Percentiles rank a stretch among this genome's conserved stretches.
Conservation (phyloP, 1,140 invertebrate species). For the Meloidogyne hapla region DNA sequence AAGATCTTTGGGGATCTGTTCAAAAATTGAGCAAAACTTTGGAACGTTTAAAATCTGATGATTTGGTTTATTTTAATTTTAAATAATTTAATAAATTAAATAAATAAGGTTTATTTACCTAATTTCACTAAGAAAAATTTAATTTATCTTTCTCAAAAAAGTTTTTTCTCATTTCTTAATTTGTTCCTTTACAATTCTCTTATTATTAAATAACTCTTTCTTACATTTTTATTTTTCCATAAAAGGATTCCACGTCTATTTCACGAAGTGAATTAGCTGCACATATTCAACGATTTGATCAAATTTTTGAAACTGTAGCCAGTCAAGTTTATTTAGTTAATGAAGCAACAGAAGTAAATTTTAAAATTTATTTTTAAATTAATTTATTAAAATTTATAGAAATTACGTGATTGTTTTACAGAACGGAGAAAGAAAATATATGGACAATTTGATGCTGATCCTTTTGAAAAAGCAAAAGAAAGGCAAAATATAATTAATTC, state of each 20-base stretch:
- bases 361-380: not conserved
- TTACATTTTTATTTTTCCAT: not conserved
- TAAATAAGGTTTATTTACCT: too few relatives aligned
- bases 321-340: constrained; percentile 17
- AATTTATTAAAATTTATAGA: not conserved
- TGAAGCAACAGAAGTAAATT: constrained; percentile 14
- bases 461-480: constrained; percentile 25
- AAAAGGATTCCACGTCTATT: not conserved
- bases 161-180: too few relatives aligned
- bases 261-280: constrained; percentile 9
- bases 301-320: constrained; percentile 14
- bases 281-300: constrained; percentile 21
- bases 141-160: too few relatives aligned
- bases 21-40: constrained; percentile 1
- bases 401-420: constrained; percentile 21
- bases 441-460: constrained; percentile 13
- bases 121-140: too few relatives aligned
- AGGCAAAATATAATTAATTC: constrained; percentile 14
- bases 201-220: not conserved
- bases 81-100: too few relatives aligned
- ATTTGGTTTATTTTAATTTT: not conserved
- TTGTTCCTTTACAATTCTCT: too few relatives aligned
- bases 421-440: constrained; percentile 10
- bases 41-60: constrained; percentile 7
- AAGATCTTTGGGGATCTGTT: constrained; percentile 13